Conservation (phyloP, 2,113 vertebrate genomes). For the Phainopepla nitens region DNA sequence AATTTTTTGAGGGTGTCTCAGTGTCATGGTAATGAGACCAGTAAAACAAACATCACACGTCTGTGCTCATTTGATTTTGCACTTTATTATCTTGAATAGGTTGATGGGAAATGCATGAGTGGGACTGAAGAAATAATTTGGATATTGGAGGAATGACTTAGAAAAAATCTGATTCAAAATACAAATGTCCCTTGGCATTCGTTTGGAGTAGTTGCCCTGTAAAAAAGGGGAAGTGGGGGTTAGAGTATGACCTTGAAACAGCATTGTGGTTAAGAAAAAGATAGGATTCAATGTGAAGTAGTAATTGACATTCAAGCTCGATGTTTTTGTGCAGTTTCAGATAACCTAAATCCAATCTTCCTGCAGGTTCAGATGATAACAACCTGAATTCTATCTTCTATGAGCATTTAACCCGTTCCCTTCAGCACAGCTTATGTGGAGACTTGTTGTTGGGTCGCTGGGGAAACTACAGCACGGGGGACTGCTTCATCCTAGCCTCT, state of each 20-base stretch:
- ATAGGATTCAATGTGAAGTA: neutral
- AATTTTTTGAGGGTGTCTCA: neutral
- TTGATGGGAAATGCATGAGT: neutral
- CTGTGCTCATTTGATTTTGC: neutral
- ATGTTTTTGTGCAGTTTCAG: neutral
- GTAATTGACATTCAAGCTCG: neutral
- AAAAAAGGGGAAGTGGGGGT: rapidly evolving
- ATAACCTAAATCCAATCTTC: constrained; percentile 80
- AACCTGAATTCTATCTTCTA: constrained; percentile 93
- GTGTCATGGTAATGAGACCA: neutral
- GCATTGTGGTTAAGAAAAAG: neutral
- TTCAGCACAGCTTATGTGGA: constrained; percentile 88
- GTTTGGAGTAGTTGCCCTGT: neutral
- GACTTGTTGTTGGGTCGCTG: constrained; percentile 85
- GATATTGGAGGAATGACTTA: neutral
- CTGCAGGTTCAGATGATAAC: constrained; percentile 86
- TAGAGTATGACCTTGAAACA: neutral
- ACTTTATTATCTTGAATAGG: neutral
- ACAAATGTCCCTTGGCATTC: neutral
- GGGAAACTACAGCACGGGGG: constrained; percentile 87
- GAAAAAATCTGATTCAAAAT: neutral
- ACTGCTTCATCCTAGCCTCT: constrained; percentile 90
- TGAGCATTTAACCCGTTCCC: constrained; percentile 87
- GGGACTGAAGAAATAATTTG: neutral
- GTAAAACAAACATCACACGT: neutral